These are phyloP conservation scores for Todus mexicanus DNA, from an alignment of 2,797 vertebrate genomes.

Conservation along the genomic window DNA sequence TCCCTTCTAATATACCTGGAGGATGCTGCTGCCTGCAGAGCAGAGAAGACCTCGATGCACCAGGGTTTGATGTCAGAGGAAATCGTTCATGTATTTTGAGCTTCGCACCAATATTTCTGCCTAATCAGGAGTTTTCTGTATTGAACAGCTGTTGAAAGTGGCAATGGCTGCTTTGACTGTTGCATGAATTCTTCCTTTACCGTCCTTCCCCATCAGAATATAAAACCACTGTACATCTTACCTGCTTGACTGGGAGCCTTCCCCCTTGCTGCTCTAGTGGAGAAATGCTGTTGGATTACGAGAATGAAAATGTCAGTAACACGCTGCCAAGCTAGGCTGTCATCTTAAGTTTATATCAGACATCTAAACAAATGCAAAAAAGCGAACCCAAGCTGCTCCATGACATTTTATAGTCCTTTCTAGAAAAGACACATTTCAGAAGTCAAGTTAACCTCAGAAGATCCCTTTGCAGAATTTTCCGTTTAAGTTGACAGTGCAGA, in stretches of 20 bases:
- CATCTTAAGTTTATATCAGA: neutral
- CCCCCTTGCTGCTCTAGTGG: neutral
- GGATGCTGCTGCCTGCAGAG: neutral
- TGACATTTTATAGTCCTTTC: neutral
- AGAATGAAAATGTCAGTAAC: neutral
- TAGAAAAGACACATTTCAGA: neutral
- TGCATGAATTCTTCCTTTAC: neutral
- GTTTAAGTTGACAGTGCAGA: accelerated
- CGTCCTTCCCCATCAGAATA: neutral
- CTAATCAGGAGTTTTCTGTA: neutral
- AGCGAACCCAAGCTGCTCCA: neutral
- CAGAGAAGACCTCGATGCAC: neutral
- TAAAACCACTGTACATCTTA: neutral
- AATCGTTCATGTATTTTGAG: accelerated
- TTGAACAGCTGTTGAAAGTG: neutral
- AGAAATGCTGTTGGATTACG: neutral
- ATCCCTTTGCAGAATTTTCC: neutral
- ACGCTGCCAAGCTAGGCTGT: neutral
- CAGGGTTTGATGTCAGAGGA: neutral
- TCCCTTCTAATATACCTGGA: neutral
- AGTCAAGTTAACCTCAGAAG: neutral
- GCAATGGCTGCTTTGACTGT: neutral
- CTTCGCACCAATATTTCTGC: neutral
- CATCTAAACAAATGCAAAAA: neutral
- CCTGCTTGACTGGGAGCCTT: neutral